Evolutionary conservation across 2,113 vertebrate genomes (phyloP), one percentile per base, ranked within the genome.

Genomic region (Formicarius rufipectus): DNA sequence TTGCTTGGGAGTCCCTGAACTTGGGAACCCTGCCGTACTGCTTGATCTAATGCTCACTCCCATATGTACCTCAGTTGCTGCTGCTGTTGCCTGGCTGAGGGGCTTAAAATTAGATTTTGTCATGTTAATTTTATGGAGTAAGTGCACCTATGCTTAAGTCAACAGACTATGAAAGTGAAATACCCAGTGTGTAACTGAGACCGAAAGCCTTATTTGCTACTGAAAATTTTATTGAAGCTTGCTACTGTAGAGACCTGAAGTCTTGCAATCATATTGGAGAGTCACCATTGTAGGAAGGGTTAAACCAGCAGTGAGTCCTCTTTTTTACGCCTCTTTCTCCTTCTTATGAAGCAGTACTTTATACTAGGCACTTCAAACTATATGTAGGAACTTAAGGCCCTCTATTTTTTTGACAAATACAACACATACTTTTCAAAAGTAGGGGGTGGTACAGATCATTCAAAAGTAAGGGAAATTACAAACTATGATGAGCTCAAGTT

Each of bases 181-280:
- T 78, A 31, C 7, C 37, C 24, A 20, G 13, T 50, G 11, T 49
- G 45, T 20, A 45, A 55, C 37, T 77, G 62, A 69, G 28, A 69
- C 19, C 69, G 67, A 76, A 90, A 83, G 24, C 25, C 16, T 40
- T 28, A 22, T 7, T 63, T 89, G 40, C 37, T 69, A 8, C 52
- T 69, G 58, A 22, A 90, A 85, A n/a, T 76, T 86, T 76, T 33
- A 42, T 5, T 81, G 35, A 85, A 86, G 37, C 76, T 82, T 76
- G 22, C 37, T 73, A 18, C 22, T 53, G 49, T 14, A 30, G 59
- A 31, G 49, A 73, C 21, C 33, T 88, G 39, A 63, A 84, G 53
- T 68, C 40, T 67, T 52, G 40, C 14, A 76, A 1, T 87, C 23
- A 4, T 55, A 17, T 20, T 2, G 2, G 33, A 72, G 25, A 74